Percentiles rank a stretch among this genome's conserved stretches.
These are phyloP conservation scores for Chaetogeoica ovagalla DNA, from an alignment of 2,888 invertebrate species.

Conservation along the genomic window DNA sequence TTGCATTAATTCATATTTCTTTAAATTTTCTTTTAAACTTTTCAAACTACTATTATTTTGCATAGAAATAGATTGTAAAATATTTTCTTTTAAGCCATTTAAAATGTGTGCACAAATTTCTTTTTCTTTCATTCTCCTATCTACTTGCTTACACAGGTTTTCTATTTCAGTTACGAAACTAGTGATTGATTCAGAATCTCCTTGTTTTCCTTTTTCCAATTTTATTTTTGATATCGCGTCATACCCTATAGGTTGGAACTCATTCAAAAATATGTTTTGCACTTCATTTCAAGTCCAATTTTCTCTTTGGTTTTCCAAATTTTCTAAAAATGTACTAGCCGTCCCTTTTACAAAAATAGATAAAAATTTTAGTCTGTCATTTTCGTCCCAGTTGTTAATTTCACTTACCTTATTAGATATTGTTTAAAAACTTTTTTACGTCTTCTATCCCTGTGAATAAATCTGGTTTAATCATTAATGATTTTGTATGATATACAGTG, in stretches of 20 bases:
- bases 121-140: not conserved
- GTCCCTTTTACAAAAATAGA: no score
- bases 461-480: no score
- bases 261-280: not conserved
- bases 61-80: constrained; percentile 10
- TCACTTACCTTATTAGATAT: no score
- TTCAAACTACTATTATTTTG: not conserved
- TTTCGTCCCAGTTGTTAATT: no score
- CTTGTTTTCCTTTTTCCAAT: no score
- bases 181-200: not conserved
- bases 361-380: no score
- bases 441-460: no score
- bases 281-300: no score
- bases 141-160: constrained; percentile 1
- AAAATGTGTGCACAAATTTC: constrained; percentile 11
- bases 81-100: not conserved
- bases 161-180: constrained; percentile 5
- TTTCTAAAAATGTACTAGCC: no score
- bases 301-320: no score
- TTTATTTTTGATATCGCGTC: not conserved
- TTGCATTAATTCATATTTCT: constrained; percentile 3
- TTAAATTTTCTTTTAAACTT: not conserved
- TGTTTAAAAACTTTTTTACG: no score
- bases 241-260: not conserved
- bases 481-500: no score